phyloP scores from a whole-genome alignment of 2,113 vertebrate genomes.

The Rhombomys opimus region DNA sequence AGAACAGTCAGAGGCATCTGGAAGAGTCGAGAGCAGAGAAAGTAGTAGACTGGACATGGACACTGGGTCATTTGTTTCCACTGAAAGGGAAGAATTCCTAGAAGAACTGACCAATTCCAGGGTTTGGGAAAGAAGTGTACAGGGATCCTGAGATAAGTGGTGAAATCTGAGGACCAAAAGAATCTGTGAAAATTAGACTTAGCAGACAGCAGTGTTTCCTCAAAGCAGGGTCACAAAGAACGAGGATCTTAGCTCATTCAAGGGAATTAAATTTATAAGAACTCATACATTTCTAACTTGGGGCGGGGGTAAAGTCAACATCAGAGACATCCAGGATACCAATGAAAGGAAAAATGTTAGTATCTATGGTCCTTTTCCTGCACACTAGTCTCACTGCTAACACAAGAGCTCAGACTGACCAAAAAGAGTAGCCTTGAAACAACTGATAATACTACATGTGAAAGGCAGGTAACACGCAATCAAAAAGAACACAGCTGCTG shows the following conservation, averaged over 20 bases:
- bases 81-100: neutral
- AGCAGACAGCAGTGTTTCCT: neutral
- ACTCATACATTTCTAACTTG: neutral
- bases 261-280: neutral
- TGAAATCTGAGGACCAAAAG: neutral
- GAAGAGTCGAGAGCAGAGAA: neutral
- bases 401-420: neutral
- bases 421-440: neutral
- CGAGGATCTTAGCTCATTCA: neutral
- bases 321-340: neutral
- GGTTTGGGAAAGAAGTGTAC: neutral
- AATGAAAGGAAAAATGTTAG: neutral
- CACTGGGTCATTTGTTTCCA: neutral
- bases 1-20: neutral
- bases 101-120: neutral
- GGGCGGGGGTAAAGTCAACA: accelerated
- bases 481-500: neutral
- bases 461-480: neutral
- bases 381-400: neutral
- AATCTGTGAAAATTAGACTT: neutral
- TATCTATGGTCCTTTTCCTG: neutral
- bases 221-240: neutral
- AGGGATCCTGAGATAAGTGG: accelerated
- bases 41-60: neutral
- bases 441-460: neutral